Evolutionary conservation across 2,113 vertebrate genomes (phyloP), one percentile per base, ranked within the genome.

Genomic region (Megaptera novaeangliae): DNA sequence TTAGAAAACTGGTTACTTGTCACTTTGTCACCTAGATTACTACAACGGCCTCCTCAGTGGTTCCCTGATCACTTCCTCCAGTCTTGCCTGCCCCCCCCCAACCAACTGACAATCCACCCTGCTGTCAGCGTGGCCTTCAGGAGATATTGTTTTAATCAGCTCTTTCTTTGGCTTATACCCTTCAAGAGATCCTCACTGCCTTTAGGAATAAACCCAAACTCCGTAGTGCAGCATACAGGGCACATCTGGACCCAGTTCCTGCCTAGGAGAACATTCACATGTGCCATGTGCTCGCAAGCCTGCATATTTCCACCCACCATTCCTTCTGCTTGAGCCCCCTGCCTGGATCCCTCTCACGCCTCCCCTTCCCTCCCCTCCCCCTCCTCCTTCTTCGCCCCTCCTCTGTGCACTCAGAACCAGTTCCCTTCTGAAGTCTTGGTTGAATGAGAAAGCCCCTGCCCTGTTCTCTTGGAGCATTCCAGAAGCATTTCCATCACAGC

Each of bases 231-330:
- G 31, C 18, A 57, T 7, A 39, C 52, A 66, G 46, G 41, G n/a
- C 41, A 57, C 23, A 13, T 9, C 46, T 41, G 31, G n/a, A 52
- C 7, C 14, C 8, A n/a, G 55, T 13, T 46, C 31, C 44, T 87
- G 57, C 29, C 44, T 39, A 29, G 13, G 27, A 10, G 82, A 20
- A 39, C 11, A 11, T 46, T 61, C 20, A 6, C 0, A 3, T 12
- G 29, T 44, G 36, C 18, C 27, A 0, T 0, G 21, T 8, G 2
- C 29, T 90, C 66, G 10, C 5, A 4, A 0, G 8, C 15, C 17
- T 31, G 29, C 1, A 5, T 12, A 57, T 84, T 8, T 17, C 41
- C 13, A 59, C 44, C 36, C 55, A 23, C 63, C 9, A 10, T 25
- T 71, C 11, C 27, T 20, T 64, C 31, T 29, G 18, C 29, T 13